Evolutionary conservation across 23 tunicate species (phyloP), one percentile per base, ranked within the genome.

Genomic region (Halocynthia roretzi): DNA sequence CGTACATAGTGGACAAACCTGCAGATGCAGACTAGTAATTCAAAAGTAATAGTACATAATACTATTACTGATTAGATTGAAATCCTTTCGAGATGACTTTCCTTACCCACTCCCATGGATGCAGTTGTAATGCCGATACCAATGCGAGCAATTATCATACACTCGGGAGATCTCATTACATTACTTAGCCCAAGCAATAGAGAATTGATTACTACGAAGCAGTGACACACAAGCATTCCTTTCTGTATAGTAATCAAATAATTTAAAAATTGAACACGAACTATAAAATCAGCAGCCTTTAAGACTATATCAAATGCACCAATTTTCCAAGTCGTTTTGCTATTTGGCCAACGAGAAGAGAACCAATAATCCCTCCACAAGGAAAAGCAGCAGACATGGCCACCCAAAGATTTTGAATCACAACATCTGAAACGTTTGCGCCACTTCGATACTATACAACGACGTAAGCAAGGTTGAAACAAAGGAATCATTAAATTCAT

Each of bases 1-100:
- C 49, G 61, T 83, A 83, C 82, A 83, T 76, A 8, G 76, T 76
- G n/a, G 82, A 68, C 15, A 83, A 67, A 22, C 87, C 87, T 83
- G 56, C 4, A 31, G 44, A 31, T 31, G 44, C 44, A 31, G 44
- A 31, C 1, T 0, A 31, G 44, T 31, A 31, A 31, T n/a, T n/a
- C n/a, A n/a, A n/a, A n/a, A n/a, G n/a, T n/a, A n/a, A n/a, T n/a
- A n/a, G n/a, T n/a, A n/a, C n/a, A n/a, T n/a, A n/a, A n/a, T n/a
- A n/a, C n/a, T n/a, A n/a, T n/a, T n/a, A n/a, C n/a, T n/a, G n/a
- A n/a, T n/a, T n/a, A n/a, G n/a, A n/a, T n/a, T n/a, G n/a, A n/a
- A n/a, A 31, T 31, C 44, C 4, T 31, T 31, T 31, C 44, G 4
- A 31, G 44, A 31, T 31, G 4, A 31, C n/a, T 31, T 31, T 31